Percentiles rank a stretch among this genome's conserved stretches.
phyloP scores from a whole-genome alignment of 2,888 invertebrate genomes.

The Macropis europaea region DNA sequence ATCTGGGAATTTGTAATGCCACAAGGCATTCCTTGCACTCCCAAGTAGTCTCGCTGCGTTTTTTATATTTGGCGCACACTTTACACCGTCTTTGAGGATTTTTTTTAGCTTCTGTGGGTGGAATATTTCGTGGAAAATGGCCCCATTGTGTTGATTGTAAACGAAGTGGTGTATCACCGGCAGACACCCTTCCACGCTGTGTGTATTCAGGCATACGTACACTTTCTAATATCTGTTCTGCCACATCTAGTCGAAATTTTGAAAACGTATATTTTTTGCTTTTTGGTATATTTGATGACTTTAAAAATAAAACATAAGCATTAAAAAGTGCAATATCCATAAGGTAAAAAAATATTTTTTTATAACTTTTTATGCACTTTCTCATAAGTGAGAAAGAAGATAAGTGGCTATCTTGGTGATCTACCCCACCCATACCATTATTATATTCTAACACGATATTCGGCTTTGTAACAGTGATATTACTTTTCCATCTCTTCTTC shows the following conservation, averaged over 20 bases:
- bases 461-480: slow-evolving; percentile 26
- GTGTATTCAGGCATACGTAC: slow-evolving; percentile 49
- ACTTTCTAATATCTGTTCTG: slow-evolving; percentile 39
- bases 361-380: slow-evolving; percentile 53
- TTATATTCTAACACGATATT: slow-evolving; percentile 30
- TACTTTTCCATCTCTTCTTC: slow-evolving; percentile 30
- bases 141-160: slow-evolving; percentile 48
- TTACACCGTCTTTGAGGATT: slow-evolving; percentile 18
- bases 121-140: slow-evolving; percentile 53
- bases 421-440: too few relatives aligned
- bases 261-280: slow-evolving; percentile 30
- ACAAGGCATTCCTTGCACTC: too few relatives aligned
- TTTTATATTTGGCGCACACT: slow-evolving; percentile 42
- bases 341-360: slow-evolving; percentile 54
- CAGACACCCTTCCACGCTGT: slow-evolving; percentile 44
- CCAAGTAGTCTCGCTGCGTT: too few relatives aligned
- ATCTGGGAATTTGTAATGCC: too few relatives aligned
- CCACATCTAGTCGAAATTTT: slow-evolving; percentile 43
- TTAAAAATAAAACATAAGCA: slow-evolving; percentile 32
- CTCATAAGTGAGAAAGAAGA: slow-evolving; percentile 54
- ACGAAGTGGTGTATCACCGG: slow-evolving; percentile 36
- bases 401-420: slow-evolving; percentile 44
- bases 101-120: slow-evolving; percentile 36
- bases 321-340: slow-evolving; percentile 47
- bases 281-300: slow-evolving; percentile 28